A percentile compares a stretch with the other conserved stretches of the same genome.
phyloP scores from a whole-genome alignment of 2,797 vertebrate species.

The Apogon talboti region DNA sequence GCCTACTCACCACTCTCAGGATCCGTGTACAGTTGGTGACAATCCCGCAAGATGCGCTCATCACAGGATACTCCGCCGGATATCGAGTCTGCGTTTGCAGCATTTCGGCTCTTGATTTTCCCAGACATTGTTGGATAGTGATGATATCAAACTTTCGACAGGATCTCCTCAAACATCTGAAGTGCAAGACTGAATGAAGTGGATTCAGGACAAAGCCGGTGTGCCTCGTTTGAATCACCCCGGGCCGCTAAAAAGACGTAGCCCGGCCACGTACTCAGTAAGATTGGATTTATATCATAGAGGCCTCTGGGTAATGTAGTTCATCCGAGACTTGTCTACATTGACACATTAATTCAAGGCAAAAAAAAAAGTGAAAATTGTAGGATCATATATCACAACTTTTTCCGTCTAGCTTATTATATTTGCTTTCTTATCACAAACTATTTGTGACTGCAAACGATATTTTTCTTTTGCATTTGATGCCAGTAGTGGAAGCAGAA shows the following conservation, averaged over 20 bases:
- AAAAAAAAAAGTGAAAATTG: no score
- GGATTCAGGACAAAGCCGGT: constrained; percentile 36
- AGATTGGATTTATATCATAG: constrained; percentile 22
- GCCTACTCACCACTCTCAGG: constrained; percentile 75
- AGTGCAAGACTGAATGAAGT: neutral
- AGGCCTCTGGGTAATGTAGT: constrained; percentile 77
- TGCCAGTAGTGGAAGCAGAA: no score
- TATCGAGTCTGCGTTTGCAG: constrained; percentile 82
- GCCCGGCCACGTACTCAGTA: constrained; percentile 75
- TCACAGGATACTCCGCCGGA: constrained; percentile 82
- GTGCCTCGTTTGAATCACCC: constrained; percentile 79
- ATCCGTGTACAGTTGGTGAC: constrained; percentile 86
- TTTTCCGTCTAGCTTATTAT: no score
- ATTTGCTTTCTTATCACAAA: no score
- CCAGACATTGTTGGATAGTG: constrained; percentile 79
- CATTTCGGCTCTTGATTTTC: constrained; percentile 83
- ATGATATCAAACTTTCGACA: neutral
- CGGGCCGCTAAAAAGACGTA: constrained; percentile 77
- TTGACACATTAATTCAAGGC: no score
- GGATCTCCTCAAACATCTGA: neutral
- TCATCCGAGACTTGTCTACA: neutral
- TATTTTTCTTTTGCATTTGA: no score
- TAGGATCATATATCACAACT: no score
- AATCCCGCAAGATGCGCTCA: constrained; percentile 87
- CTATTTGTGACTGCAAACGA: no score